These are phyloP conservation scores for Homalodisca vitripennis DNA, from an alignment of 1,140 invertebrate genomes.

Conservation along the genomic window DNA sequence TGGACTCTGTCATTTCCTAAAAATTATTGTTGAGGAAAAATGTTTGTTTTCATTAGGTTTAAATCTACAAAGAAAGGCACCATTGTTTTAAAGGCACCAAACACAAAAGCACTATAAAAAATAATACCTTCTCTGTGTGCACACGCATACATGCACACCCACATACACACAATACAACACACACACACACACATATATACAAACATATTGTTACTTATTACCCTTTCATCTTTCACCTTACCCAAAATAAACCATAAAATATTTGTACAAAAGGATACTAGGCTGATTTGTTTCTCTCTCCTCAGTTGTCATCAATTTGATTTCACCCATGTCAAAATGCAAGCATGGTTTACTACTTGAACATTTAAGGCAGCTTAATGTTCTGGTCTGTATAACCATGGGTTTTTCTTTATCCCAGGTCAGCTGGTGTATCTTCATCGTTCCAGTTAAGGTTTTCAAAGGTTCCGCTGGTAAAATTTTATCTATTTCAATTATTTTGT, in stretches of 20 bases:
- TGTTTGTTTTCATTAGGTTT: not conserved
- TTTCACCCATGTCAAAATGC: conserved; percentile 25
- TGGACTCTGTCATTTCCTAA: conserved; percentile 5
- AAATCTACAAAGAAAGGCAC: too few species aligned
- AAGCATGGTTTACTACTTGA: conserved; percentile 25
- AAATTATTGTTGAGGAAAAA: conserved; percentile 10
- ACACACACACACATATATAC: not conserved
- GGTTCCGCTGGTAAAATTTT: conserved; percentile 9
- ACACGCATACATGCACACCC: not conserved
- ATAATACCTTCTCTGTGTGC: too few species aligned
- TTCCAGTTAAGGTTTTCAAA: conserved; percentile 16
- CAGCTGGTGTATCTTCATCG: conserved; percentile 28
- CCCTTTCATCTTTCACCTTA: too few species aligned
- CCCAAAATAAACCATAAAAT: not conserved
- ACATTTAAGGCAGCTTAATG: conserved; percentile 26
- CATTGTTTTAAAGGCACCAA: too few species aligned
- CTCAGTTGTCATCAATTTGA: not conserved
- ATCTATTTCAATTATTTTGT: conserved; percentile 25
- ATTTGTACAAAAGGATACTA: conserved; percentile 29
- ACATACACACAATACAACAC: too few species aligned
- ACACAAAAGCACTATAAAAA: too few species aligned
- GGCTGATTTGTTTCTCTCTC: conserved; percentile 26
- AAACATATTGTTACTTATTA: too few species aligned
- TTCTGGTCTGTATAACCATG: conserved; percentile 14
- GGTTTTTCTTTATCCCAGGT: conserved; percentile 29